These are phyloP conservation scores for Setophaga petechia DNA, from an alignment of 2,113 vertebrate genomes.

Conservation along the genomic window DNA sequence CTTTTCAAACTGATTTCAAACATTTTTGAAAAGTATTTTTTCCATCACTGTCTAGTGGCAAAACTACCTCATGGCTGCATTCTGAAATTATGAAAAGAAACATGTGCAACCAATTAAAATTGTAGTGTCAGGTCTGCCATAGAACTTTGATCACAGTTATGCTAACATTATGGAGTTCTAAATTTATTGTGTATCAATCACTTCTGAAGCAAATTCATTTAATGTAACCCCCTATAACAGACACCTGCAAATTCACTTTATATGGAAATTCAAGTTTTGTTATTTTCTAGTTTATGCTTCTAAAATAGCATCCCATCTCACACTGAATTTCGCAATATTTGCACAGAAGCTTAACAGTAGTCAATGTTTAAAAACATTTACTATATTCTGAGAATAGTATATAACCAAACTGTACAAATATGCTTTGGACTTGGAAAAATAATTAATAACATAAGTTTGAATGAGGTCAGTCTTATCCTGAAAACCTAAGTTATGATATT, in stretches of 20 bases:
- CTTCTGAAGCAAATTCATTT: not conserved
- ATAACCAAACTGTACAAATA: not conserved
- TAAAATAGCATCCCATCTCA: not conserved
- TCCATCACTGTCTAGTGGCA: not conserved
- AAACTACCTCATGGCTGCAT: not conserved
- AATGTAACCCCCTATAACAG: not conserved
- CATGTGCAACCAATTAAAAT: not conserved
- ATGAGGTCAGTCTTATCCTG: not conserved
- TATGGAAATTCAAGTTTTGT: not conserved
- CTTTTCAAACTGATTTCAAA: conserved; percentile 2
- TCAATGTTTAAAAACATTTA: not conserved
- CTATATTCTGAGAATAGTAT: not conserved
- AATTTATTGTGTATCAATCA: not conserved
- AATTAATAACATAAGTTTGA: not conserved
- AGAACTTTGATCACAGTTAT: not conserved
- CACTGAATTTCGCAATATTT: not conserved
- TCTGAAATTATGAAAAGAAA: conserved; percentile 1
- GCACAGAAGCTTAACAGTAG: not conserved
- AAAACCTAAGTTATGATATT: not conserved
- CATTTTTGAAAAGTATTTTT: conserved; percentile 6
- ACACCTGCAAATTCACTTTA: not conserved
- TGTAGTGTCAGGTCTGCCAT: not conserved
- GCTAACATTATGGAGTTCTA: not conserved
- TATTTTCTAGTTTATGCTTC: not conserved
- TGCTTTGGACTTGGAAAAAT: not conserved